These are phyloP conservation scores for Tridacna gigas DNA, from an alignment of 2,888 invertebrate species.

Conservation along the genomic window DNA sequence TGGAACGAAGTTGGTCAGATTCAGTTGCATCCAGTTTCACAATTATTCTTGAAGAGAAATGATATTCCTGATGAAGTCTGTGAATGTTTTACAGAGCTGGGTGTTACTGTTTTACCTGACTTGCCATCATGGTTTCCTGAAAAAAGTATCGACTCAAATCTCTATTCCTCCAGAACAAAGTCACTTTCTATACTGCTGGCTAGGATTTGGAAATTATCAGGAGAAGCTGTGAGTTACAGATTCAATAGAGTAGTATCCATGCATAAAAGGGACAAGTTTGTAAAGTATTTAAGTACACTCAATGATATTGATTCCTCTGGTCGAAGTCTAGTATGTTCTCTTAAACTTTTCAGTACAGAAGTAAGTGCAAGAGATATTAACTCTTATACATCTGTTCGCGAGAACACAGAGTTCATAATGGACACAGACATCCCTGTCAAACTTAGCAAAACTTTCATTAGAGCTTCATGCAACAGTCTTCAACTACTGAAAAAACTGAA, in stretches of 20 bases:
- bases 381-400: background rate
- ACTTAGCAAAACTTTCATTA: background rate
- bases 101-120: background rate
- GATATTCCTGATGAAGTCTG: background rate
- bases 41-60: background rate
- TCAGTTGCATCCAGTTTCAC: background rate
- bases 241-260: background rate
- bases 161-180: background rate
- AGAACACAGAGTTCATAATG: background rate
- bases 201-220: background rate
- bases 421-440: background rate
- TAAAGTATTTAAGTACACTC: background rate
- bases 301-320: background rate
- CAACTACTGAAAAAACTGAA: background rate
- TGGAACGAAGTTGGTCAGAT: background rate
- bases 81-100: background rate
- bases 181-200: background rate
- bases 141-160: background rate
- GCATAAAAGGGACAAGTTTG: background rate
- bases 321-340: background rate
- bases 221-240: background rate
- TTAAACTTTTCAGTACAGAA: background rate
- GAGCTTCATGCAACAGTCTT: background rate
- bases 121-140: conserved; percentile 13
- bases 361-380: background rate